Conservation (phyloP, 2,888 invertebrate genomes). For the Hetaerina titia region DNA sequence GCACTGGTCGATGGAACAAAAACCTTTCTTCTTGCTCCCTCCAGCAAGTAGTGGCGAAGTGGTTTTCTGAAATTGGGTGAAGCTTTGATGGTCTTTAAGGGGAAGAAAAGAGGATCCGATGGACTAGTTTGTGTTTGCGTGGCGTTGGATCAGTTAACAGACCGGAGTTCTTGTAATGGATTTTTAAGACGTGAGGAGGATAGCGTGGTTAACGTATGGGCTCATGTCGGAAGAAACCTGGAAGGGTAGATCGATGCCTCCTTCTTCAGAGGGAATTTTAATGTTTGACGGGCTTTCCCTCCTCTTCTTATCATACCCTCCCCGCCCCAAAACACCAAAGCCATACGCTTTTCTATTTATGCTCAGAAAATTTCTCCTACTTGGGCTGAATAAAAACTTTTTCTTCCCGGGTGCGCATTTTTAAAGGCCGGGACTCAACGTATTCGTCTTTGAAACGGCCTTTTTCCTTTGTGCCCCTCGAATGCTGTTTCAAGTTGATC, state of each 20-base stretch:
- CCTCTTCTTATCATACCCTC: neutral
- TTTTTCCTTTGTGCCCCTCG: neutral
- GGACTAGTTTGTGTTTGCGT: neutral
- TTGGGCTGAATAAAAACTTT: neutral
- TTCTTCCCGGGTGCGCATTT: neutral
- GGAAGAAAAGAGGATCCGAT: neutral
- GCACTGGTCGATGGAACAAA: slow-evolving; percentile 9
- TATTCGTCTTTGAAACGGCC: neutral
- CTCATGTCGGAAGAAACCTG: neutral
- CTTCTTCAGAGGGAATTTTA: neutral
- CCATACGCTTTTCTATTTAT: neutral
- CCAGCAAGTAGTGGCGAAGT: neutral
- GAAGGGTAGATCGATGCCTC: neutral
- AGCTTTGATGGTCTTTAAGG: neutral
- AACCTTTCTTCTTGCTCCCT: neutral
- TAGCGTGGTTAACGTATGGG: neutral
- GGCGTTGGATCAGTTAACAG: neutral
- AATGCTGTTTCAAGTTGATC: neutral
- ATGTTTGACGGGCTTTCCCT: neutral
- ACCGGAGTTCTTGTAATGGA: neutral
- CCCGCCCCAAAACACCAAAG: neutral
- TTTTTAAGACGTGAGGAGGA: neutral
- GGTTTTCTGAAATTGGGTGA: slow-evolving; percentile 24
- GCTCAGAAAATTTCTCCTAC: neutral
- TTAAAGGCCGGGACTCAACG: neutral